Evolutionary conservation across 1,140 invertebrate genomes (phyloP), one percentile per base, ranked within the genome.

Genomic region (Steinernema feltiae): DNA sequence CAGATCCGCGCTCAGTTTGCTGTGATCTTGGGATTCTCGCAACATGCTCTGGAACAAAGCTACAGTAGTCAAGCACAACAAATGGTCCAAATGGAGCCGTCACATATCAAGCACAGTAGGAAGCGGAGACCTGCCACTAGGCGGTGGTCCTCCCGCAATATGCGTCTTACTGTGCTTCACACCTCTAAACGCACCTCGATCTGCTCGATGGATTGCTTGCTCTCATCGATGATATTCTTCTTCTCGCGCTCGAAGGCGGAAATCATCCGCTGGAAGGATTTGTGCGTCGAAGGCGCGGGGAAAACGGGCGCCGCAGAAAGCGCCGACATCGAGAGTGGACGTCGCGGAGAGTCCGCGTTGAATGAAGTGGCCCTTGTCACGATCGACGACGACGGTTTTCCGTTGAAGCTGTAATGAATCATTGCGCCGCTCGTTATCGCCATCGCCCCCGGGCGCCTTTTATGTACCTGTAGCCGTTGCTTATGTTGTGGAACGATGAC

Each of bases 241-340:
- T 63, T 63, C 53, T 63, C 53, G 12, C 53, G 53, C 53, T 63
- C 53, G 53, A 63, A 63, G 53, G 53, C 53, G 53, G 53, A 63
- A 15, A 63, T 3, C 53, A 63, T 63, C 15, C 53, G 12, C 53
- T 63, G 53, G 53, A 63, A 63, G 53, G 53, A 63, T 3, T 63
- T 63, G 53, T 27, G 15, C 12, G 15, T n/a, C 7, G 41, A 7
- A 46, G 7, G 41, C 7, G 24, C 24, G 7, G 24, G 15, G 53
- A 27, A 27, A 21, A 3, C 53, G 24, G 24, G 24, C 12, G 53
- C 53, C 7, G 53, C 7, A 63, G 53, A n/a, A 63, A 21, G 7
- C 15, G 53, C 53, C 12, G 53, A n/a, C 53, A 63, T 63, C 15
- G 53, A 63, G 53, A 63, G 53, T 3, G 53, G 53, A n/a, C 53